These are phyloP conservation scores for Sparidentex hasta DNA, from an alignment of 2,797 vertebrate species.

Conservation along the genomic window DNA sequence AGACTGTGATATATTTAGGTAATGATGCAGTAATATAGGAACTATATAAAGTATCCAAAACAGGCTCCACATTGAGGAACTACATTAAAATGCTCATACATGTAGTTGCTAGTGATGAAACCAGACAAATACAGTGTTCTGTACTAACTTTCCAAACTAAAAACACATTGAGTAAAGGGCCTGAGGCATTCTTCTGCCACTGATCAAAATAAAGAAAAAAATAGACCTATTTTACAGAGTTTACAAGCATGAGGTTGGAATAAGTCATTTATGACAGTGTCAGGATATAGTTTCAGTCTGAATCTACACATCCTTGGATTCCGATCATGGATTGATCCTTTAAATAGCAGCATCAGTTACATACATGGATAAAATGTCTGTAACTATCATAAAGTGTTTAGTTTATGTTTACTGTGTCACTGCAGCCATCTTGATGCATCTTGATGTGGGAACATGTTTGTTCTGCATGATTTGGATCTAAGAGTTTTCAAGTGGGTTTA, in stretches of 20 bases:
- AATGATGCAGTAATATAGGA: too few species aligned
- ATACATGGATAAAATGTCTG: not conserved
- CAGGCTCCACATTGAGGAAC: too few species aligned
- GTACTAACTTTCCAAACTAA: too few species aligned
- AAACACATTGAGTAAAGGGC: too few species aligned
- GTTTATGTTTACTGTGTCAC: not conserved
- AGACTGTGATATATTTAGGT: too few species aligned
- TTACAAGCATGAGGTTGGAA: not conserved
- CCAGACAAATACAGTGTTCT: too few species aligned
- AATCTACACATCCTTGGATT: not conserved
- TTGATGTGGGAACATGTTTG: not conserved
- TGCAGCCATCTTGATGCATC: not conserved
- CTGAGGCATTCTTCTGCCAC: too few species aligned
- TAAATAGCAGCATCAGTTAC: not conserved
- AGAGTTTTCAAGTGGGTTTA: not conserved
- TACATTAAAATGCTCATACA: too few species aligned
- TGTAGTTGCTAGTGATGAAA: too few species aligned
- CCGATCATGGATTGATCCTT: not conserved
- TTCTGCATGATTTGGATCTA: not conserved
- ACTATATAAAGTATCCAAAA: too few species aligned
- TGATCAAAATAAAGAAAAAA: too few species aligned
- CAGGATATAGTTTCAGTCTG: not conserved
- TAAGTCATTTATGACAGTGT: not conserved
- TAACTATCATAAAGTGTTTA: too few species aligned
- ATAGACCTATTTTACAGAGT: not conserved